Conservation (phyloP, 2,797 vertebrate species). For the Anguilla marmorata region DNA sequence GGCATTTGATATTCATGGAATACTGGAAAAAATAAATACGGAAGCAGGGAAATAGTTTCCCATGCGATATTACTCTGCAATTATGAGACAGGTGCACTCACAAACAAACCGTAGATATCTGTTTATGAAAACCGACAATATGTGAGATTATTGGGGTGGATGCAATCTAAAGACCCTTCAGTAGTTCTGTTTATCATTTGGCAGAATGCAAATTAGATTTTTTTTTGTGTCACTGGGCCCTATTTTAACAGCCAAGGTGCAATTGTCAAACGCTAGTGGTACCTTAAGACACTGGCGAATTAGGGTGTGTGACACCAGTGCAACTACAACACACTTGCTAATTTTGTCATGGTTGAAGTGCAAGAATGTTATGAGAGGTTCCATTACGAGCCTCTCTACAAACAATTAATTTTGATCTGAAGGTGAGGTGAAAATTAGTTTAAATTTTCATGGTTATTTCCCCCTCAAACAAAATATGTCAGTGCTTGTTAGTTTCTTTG, state of each 20-base stretch:
- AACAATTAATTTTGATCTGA: too few species aligned
- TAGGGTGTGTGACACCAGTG: neutral
- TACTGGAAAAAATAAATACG: slow-evolving; percentile 58
- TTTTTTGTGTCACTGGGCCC: neutral
- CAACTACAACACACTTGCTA: too few species aligned
- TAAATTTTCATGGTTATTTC: too few species aligned
- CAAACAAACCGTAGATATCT: slow-evolving; percentile 48
- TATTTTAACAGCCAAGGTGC: neutral
- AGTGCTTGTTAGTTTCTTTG: too few species aligned
- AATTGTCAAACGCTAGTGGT: neutral
- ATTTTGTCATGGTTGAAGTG: too few species aligned
- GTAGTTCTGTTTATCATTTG: slow-evolving; percentile 49
- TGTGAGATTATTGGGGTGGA: slow-evolving; percentile 41
- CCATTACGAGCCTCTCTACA: too few species aligned
- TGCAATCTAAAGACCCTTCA: slow-evolving; percentile 49
- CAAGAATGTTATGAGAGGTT: too few species aligned
- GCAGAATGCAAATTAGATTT: slow-evolving; percentile 57
- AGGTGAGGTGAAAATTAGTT: too few species aligned
- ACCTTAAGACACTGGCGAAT: neutral
- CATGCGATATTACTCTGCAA: slow-evolving; percentile 75
- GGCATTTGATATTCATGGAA: slow-evolving; percentile 80
- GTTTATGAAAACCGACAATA: slow-evolving; percentile 39
- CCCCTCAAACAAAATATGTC: too few species aligned
- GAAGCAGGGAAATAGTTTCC: slow-evolving; percentile 64
- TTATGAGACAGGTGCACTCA: slow-evolving; percentile 72